A percentile compares a stretch with the other conserved stretches of the same genome.
Conservation (phyloP, 1,140 invertebrate species). For the Leptopilina boulardi region DNA sequence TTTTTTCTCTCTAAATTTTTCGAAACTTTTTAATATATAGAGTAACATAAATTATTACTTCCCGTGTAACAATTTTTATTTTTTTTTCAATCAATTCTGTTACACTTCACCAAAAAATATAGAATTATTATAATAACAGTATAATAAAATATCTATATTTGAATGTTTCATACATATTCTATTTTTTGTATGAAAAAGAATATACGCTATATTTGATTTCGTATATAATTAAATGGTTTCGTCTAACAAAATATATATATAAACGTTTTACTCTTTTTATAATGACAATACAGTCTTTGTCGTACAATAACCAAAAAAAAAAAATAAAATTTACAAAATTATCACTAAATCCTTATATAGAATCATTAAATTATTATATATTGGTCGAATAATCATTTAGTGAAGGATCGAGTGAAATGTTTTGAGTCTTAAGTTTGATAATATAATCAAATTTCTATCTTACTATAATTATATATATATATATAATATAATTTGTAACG, state of each 20-base stretch:
- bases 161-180: slow-evolving; percentile 1
- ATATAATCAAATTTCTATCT: slow-evolving; percentile 2
- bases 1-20: slow-evolving; percentile 59
- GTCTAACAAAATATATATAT: background rate
- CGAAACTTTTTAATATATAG: slow-evolving; percentile 37
- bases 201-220: slow-evolving; percentile 20
- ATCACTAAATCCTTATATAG: background rate
- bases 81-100: slow-evolving; percentile 45
- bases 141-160: slow-evolving; percentile 39
- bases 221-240: background rate
- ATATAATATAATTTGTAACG: background rate
- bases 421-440: background rate
- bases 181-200: slow-evolving; percentile 23
- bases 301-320: background rate
- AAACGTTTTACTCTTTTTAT: background rate
- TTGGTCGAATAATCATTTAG: background rate
- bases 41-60: slow-evolving; percentile 41
- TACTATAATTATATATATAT: background rate
- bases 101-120: slow-evolving; percentile 52
- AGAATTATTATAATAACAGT: slow-evolving; percentile 49
- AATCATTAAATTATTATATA: background rate
- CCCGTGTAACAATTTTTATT: background rate
- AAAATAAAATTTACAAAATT: background rate
- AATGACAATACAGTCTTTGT: background rate
- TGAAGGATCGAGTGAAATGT: background rate